phyloP scores from a whole-genome alignment of 2,888 invertebrate species.

The Tipula confusa region DNA sequence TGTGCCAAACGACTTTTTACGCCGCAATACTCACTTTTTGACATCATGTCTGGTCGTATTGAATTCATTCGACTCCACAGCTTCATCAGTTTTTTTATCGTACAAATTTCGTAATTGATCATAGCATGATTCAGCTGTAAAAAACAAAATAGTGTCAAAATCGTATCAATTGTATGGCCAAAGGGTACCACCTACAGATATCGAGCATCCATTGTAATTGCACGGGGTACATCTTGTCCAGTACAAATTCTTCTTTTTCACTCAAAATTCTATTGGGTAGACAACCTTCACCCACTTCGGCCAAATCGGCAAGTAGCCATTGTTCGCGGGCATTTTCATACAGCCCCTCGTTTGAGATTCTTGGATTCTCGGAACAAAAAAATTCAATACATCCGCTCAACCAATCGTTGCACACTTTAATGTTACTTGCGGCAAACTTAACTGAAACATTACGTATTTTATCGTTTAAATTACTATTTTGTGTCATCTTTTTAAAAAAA shows the following conservation, averaged over 20 bases:
- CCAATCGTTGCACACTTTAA: constrained; percentile 14
- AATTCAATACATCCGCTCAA: constrained; percentile 33
- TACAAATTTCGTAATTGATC: constrained; percentile 34
- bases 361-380: constrained; percentile 32
- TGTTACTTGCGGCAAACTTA: background rate
- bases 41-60: background rate
- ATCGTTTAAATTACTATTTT: background rate
- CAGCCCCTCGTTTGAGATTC: constrained; percentile 43
- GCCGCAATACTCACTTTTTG: constrained; percentile 1
- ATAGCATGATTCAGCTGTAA: constrained; percentile 34
- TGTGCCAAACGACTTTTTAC: background rate
- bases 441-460: background rate
- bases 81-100: constrained; percentile 34
- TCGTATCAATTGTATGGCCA: background rate
- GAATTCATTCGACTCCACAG: constrained; percentile 21
- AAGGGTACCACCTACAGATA: constrained; percentile 51
- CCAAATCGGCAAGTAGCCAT: constrained; percentile 54
- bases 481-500: background rate
- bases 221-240: constrained; percentile 51
- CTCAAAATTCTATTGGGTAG: constrained; percentile 50
- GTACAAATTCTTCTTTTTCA: constrained; percentile 43
- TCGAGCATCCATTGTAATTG: constrained; percentile 53
- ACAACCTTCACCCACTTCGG: constrained; percentile 51
- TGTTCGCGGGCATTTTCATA: constrained; percentile 52
- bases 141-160: background rate